Conservation (phyloP, 2,797 vertebrate genomes). For the Carcharodon carcharias region DNA sequence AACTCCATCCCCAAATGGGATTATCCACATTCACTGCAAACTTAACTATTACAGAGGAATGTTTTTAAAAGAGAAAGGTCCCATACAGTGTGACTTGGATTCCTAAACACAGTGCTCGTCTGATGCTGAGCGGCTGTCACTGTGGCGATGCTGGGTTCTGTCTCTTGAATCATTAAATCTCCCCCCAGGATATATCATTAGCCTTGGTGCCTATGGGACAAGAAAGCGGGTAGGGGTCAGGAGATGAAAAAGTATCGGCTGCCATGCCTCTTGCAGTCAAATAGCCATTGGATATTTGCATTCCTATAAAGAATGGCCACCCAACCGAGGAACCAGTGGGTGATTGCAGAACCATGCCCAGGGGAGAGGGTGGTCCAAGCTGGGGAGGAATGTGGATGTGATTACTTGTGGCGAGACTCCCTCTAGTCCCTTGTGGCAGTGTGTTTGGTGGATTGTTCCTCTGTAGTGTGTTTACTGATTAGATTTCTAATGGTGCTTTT, state of each 20-base stretch:
- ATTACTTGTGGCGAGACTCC: background rate
- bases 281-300: background rate
- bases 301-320: background rate
- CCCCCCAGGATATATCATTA: background rate
- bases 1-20: background rate
- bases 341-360: background rate
- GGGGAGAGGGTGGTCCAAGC: background rate
- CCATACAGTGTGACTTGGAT: background rate
- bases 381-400: background rate
- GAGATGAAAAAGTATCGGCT: too few species aligned
- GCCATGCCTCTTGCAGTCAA: background rate
- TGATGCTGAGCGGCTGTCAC: background rate
- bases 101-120: background rate
- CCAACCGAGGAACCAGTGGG: background rate
- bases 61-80: background rate
- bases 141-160: background rate
- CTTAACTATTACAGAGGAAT: background rate
- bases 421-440: background rate
- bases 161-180: background rate
- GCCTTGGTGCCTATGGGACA: background rate
- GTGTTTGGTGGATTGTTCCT: background rate
- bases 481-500: conserved; percentile 26
- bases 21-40: background rate
- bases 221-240: too few species aligned
- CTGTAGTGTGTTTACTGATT: background rate